These are phyloP conservation scores for Lymantria monacha DNA, from an alignment of 2,888 invertebrate species.

Conservation along the genomic window DNA sequence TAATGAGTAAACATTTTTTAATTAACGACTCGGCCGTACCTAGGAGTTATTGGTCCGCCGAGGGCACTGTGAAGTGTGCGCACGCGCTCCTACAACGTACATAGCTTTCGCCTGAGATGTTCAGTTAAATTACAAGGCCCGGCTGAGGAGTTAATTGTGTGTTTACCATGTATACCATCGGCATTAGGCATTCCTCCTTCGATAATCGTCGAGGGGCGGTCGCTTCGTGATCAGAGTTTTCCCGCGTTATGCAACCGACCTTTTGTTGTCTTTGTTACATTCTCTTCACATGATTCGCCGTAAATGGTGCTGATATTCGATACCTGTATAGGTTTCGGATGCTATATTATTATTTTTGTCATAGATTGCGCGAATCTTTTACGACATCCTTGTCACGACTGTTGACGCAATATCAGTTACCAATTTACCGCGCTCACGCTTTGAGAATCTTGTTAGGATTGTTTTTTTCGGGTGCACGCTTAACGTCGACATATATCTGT, in stretches of 20 bases:
- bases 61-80: slow-evolving; percentile 33
- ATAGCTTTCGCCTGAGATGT: slow-evolving; percentile 46
- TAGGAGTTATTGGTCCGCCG: slow-evolving; percentile 45
- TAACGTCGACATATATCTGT: background rate
- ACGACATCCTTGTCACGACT: slow-evolving; percentile 59
- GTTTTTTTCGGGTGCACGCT: slow-evolving; percentile 20
- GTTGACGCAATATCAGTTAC: slow-evolving; percentile 58
- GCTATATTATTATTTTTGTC: slow-evolving; percentile 58
- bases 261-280: slow-evolving; percentile 27
- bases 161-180: slow-evolving; percentile 50
- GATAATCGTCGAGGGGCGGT: slow-evolving; percentile 51
- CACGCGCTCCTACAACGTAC: slow-evolving; percentile 32
- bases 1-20: slow-evolving; percentile 65
- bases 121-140: slow-evolving; percentile 53
- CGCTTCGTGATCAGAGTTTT: slow-evolving; percentile 63
- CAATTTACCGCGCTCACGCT: slow-evolving; percentile 43
- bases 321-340: slow-evolving; percentile 54
- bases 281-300: slow-evolving; percentile 45
- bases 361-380: slow-evolving; percentile 55
- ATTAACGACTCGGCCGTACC: slow-evolving; percentile 51
- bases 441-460: slow-evolving; percentile 29
- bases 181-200: slow-evolving; percentile 45
- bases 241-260: slow-evolving; percentile 58
- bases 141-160: slow-evolving; percentile 57
- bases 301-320: slow-evolving; percentile 33